Evolutionary conservation across 2,113 vertebrate species (phyloP), one percentile per base, ranked within the genome.

Genomic region (Martes martes): DNA sequence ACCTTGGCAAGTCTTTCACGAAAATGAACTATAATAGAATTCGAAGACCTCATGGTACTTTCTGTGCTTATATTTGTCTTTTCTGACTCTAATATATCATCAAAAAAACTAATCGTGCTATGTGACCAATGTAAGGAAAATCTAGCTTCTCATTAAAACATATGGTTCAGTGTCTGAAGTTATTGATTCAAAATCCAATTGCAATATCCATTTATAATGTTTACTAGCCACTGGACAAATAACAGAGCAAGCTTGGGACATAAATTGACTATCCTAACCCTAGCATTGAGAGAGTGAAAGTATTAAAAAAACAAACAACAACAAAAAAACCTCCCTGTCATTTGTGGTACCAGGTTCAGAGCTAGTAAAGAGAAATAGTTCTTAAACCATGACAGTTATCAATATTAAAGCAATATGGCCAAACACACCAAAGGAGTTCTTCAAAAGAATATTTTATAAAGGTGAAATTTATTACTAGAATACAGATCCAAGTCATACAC

Each of bases 181-280:
- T 95, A 94, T 65, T 86, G 79, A 95, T 92, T 89, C 59, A 91
- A 97, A 96, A 84, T 90, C 57, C 94, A 90, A 74, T 55, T 39
- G 67, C 10, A 16, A 93, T 93, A 45, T 3, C 18, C 74, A 89
- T 57, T 89, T 92, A 82, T 57, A 89, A 61, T 80, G 61, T 95
- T 92, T 96, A 87, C 36, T 89, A 95, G 91, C 15, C 57, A 83
- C 92, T 83, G 39, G 24, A 96, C 80, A 96, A 94, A 81, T 45
- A 95, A 67, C n/a, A 59, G 74, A 73, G 13, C 78, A 45, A 94
- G 31, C 36, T 28, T 26, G 15, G 50, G 18, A 39, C 28, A 85
- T 84, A 90, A 80, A 83, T 84, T 92, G 69, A 90, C 84, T 59
- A 42, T 76, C 33, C 24, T 85, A 73, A 96, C 95, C 84, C 82